phyloP scores from a whole-genome alignment of 2,113 vertebrate genomes.

The Mobula birostris region DNA sequence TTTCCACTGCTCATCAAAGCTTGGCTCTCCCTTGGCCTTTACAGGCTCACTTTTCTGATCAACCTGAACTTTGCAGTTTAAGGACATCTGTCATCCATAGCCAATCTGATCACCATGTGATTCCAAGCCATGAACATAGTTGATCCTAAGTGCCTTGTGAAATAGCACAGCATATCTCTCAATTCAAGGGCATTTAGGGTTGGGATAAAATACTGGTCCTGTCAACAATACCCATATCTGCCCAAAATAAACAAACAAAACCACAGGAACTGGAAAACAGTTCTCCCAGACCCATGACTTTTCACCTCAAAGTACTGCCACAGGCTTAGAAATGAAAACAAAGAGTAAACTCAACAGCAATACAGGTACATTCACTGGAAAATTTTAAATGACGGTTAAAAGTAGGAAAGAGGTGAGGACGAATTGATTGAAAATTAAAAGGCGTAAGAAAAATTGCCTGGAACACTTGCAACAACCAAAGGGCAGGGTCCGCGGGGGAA shows the following conservation, averaged over 20 bases:
- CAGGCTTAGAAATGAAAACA: not conserved
- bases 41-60: not conserved
- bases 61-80: not conserved
- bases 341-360: not conserved
- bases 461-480: not conserved
- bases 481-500: no score
- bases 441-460: not conserved
- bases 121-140: no score
- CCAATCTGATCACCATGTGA: no score
- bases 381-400: not conserved
- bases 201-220: no score
- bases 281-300: no score
- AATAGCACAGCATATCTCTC: no score
- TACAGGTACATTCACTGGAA: not conserved
- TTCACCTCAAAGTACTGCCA: no score
- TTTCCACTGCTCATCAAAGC: not conserved
- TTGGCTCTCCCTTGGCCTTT: not conserved
- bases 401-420: not conserved
- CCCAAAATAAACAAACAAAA: not conserved
- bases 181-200: no score
- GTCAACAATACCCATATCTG: no score
- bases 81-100: no score
- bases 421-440: not conserved
- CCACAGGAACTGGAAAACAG: not conserved
- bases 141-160: no score